Evolutionary conservation across 2,888 invertebrate genomes (phyloP), one percentile per base, ranked within the genome.

Genomic region (Trichacis sp.): DNA sequence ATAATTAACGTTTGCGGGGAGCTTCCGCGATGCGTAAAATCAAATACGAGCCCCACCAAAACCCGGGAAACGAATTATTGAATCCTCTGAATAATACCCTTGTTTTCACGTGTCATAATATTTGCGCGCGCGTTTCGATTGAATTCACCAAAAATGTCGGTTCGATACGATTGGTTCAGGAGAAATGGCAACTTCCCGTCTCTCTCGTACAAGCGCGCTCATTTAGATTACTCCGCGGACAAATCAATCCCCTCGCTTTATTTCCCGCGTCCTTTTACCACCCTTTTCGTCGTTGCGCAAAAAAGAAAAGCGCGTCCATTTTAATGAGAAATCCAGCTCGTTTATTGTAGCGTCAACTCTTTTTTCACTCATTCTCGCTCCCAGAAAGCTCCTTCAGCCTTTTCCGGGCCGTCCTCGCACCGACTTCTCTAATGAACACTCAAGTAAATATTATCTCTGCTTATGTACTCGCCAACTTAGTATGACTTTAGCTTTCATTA

Each of bases 381-480:
- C n/a, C 20, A 38, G 20, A 14, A 40, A 49, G 51, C 30, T 46
- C 42, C 53, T 42, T 62, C 30, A 55, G 36, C 46, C 62, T 52
- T 29, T 62, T 52, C 36, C 56, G 29, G 55, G 48, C 45, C 52
- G 51, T 60, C 63, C 62, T 58, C 53, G 65, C 70, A 64, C 74
- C 68, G 76, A 76, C 74, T 79, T 79, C 77, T 82, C 81, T 83
- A 83, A 83, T 83, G 83, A 83, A 82, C 83, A 79, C 73, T 70
- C 71, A 77, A 75, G 83, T 77, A 82, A 83, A 83, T 83, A 83
- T 83, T 83, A 83, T 83, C 82, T 82, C 79, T 80, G 78, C 80
- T 79, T 81, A 80, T 79, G 80, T 82, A 81, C 81, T 78, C 74
- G 77, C 75, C 77, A 82, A 83, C 81, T 81, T 80, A 80, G 79